Evolutionary conservation across 1,140 invertebrate genomes (phyloP).

Genomic region (Proctacanthus coquilletti): DNA sequence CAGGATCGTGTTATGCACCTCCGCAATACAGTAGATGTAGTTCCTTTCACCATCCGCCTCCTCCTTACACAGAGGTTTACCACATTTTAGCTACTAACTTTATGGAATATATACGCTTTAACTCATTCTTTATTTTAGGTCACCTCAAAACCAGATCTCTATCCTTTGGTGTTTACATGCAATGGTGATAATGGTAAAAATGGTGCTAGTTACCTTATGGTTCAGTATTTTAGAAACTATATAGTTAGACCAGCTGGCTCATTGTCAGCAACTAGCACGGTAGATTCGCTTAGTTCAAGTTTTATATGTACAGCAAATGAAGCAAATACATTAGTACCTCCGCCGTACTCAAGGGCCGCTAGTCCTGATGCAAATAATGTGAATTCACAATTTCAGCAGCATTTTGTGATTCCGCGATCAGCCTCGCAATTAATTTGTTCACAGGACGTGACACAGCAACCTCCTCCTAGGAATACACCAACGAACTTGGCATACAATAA

Average conservation of each 20-base stretch:
- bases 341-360: conserved; percentile 62
- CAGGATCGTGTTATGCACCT: conserved; percentile 57
- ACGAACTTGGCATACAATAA: background rate
- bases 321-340: conserved; percentile 61
- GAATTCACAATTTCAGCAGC: conserved; percentile 21
- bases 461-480: background rate
- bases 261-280: conserved; percentile 61
- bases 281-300: conserved; percentile 67
- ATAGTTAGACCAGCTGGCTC: conserved; percentile 53
- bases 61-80: conserved; percentile 64
- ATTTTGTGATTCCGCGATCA: conserved; percentile 18
- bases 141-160: conserved; percentile 67
- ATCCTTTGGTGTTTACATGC: conserved; percentile 66
- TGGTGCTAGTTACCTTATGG: conserved; percentile 58
- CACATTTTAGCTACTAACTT: conserved; percentile 6
- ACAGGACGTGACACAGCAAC: background rate
- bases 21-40: conserved; percentile 63
- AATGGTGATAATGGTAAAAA: conserved; percentile 44
- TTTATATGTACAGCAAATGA: conserved; percentile 69
- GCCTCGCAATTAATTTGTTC: conserved; percentile 21
- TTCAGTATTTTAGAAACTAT: conserved; percentile 64
- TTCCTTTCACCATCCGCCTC: conserved; percentile 58
- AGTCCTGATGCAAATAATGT: conserved; percentile 47
- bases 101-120: conserved; percentile 3
- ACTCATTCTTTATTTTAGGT: conserved; percentile 37